Evolutionary conservation across 2,113 vertebrate species (phyloP), one percentile per base, ranked within the genome.

Genomic region (Podarcis raffonei): DNA sequence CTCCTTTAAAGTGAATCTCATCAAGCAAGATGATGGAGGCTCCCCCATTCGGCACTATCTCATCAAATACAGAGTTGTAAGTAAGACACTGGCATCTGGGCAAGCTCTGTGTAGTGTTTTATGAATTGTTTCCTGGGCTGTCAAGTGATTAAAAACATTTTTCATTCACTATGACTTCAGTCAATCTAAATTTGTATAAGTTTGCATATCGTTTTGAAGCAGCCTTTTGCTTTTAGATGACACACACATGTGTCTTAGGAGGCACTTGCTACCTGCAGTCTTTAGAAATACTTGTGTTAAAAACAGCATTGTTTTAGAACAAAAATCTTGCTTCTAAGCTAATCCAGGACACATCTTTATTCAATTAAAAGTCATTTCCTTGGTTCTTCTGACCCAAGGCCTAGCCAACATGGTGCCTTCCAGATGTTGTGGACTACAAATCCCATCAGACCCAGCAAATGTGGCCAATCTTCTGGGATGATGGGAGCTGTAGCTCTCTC

Each of bases 1-100:
- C 95, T 98, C 97, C 68, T 96, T 99, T 59, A 99, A 98, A 92
- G 97, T 99, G 89, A 98, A 97, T 59, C 91, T 97, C 16, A 98
- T 98, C 95, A 99, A 99, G 95, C 99, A 99, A 95, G 99, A 99
- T 3, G 99, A 99, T 1, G 99, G 99, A 0, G 99, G 99, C 82
- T 99, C 98, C 16, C 98, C 98, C 4, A 99, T 99, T 91, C 95
- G 98, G 74, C 98, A 99, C 92, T 99, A 99, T 93, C 97, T 99
- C 87, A 95, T 99, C 96, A 98, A 96, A 87, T 99, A 98, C 94
- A 98, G 97, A 96, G 97, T 98, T 92, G 99, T 99, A 90, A 99
- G 99, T 98, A 92, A 90, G 18, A 81, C n/a, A 6, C 18, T 12
- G 27, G 4, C 53, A 15, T 23, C 27, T 39, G 15, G 27, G 2